Base-by-base conservation (phyloP, 2,797 vertebrate species). In the Notoglanidium macrostoma region DNA sequence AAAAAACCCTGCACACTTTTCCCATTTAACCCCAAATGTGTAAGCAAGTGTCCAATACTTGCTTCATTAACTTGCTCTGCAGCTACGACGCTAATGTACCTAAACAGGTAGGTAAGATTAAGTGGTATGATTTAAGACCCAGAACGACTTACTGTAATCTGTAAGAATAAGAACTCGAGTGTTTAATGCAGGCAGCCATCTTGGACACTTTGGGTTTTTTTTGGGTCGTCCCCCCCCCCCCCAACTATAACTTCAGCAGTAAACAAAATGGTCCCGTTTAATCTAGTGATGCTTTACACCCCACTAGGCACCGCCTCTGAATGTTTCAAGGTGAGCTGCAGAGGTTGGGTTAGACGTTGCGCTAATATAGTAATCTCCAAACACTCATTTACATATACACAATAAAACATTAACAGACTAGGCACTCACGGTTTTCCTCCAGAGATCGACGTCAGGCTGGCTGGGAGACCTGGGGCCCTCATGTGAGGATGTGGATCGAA, bases 401-500 rank as follows among this genome's bases (percentile, higher is more conserved):
- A 59, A 15, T 5, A 1, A 67, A n/a, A 59, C 61, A 32, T 44
- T 10, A 12, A 85, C 35, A 67, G 93, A 0, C 57, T 55, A 65
- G 86, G 59, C 23, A 93, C 98, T 96, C 94, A 99, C 98, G 98
- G 98, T 93, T 99, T 99, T 89, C 98, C 97, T 44, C 98, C 98
- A 0, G 98, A 97, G 91, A 99, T 99, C 89, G 98, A 97, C 0
- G 97, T 96, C 73, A 99, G 96, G 92, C 97, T 97, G 2, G 97
- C 95, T 61, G 98, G 97, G 85, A 99, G 95, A 61, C 97, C 98
- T 0, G 97, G 96, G 83, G 97, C 95, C 93, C 98, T 94, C 98
- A 99, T 98, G 93, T 97, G 96, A 1, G 97, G 96, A 85, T 99
- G 98, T 0, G 98, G 97, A 93, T 99, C 98, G 32, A 99, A 99